phyloP scores from a whole-genome alignment of 2,113 vertebrate genomes.

The Cinclus mexicanus region DNA sequence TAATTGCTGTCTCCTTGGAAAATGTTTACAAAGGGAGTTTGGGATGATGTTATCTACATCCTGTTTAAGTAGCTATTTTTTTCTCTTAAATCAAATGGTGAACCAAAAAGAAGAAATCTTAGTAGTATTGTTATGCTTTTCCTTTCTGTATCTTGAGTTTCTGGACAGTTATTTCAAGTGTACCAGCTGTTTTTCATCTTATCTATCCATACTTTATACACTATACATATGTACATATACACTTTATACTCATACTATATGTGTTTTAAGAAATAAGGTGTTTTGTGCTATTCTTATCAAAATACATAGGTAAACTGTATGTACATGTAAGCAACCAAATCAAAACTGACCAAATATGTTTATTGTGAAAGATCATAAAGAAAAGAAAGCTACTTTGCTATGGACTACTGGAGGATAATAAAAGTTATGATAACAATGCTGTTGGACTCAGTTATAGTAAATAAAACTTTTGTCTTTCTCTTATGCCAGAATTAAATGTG shows the following conservation, averaged over 20 bases:
- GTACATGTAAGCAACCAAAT: background rate
- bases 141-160: background rate
- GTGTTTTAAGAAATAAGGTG: background rate
- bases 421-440: background rate
- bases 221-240: no score
- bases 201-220: background rate
- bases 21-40: constrained; percentile 36
- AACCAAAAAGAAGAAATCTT: background rate
- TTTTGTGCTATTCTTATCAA: background rate
- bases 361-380: background rate
- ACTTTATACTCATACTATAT: no score
- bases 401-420: background rate
- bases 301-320: background rate
- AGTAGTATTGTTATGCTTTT: background rate
- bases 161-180: background rate
- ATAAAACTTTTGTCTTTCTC: background rate
- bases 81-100: background rate
- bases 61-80: constrained; percentile 36
- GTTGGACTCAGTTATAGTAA: background rate
- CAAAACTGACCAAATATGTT: background rate
- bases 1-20: constrained; percentile 52
- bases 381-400: background rate
- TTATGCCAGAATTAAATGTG: background rate
- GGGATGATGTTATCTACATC: constrained; percentile 46
- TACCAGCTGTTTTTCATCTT: background rate